Conservation (phyloP, 2,797 vertebrate genomes). For the Notolabrus celidotus region DNA sequence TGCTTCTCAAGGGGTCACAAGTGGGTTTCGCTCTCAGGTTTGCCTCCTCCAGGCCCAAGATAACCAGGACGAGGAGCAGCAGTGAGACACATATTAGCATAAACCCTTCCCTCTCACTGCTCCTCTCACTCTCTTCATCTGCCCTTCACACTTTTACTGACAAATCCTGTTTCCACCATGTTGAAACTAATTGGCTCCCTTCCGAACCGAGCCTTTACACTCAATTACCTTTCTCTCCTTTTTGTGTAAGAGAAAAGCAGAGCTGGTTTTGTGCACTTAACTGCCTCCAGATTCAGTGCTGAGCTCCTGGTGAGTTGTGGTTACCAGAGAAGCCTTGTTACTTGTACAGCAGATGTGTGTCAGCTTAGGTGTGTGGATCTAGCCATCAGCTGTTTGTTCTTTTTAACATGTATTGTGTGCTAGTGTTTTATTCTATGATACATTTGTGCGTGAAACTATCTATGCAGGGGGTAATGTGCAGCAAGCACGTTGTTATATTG, state of each 20-base stretch:
- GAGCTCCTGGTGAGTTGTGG: slow-evolving; percentile 26
- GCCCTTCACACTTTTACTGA: slow-evolving; percentile 59
- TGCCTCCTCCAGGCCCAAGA: slow-evolving; percentile 33
- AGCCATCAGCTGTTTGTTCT: not conserved
- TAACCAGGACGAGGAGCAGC: slow-evolving; percentile 50
- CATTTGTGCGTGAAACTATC: no score
- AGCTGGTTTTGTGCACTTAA: slow-evolving; percentile 25
- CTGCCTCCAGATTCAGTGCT: slow-evolving; percentile 1
- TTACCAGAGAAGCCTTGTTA: not conserved
- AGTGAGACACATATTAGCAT: slow-evolving; percentile 54
- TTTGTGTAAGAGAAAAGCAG: slow-evolving; percentile 21
- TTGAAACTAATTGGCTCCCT: slow-evolving; percentile 47
- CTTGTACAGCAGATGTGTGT: not conserved
- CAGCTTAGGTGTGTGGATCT: slow-evolving; percentile 3
- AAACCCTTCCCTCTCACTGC: slow-evolving; percentile 25
- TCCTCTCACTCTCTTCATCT: slow-evolving; percentile 11
- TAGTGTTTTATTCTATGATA: not conserved
- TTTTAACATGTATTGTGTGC: no score
- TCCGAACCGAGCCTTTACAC: slow-evolving; percentile 31
- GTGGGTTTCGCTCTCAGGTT: slow-evolving; percentile 46
- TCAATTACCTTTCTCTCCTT: slow-evolving; percentile 17
- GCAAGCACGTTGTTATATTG: no score
- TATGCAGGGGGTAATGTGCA: no score
- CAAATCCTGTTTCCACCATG: slow-evolving; percentile 35
- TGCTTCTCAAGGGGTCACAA: slow-evolving; percentile 58